Percentiles rank a stretch among this genome's conserved stretches.
Evolutionary conservation across 2,888 invertebrate genomes (phyloP).

Genomic region (Drosophila neonasuta): DNA sequence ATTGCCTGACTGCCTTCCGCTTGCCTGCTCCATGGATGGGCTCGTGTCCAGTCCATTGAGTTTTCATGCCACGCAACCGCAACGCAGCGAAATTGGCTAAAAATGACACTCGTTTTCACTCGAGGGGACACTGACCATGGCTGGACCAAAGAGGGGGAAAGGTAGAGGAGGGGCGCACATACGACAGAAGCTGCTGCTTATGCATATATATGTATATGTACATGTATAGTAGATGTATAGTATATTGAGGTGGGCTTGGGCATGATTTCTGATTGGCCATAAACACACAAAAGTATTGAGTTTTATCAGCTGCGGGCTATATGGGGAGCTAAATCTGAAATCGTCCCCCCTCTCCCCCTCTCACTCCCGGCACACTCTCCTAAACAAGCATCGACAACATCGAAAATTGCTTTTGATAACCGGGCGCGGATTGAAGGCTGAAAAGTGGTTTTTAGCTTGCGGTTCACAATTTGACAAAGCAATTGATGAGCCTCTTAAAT

Average conservation of each 20-base stretch:
- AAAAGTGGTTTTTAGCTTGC: constrained; percentile 71
- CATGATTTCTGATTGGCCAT: constrained; percentile 77
- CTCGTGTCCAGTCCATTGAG: constrained; percentile 76
- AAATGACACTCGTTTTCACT: constrained; percentile 74
- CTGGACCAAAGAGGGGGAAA: neutral
- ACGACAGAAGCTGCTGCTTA: constrained; percentile 57
- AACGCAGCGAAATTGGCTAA: constrained; percentile 73
- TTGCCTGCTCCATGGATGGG: constrained; percentile 55
- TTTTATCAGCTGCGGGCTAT: constrained; percentile 77
- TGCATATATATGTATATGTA: constrained; percentile 50
- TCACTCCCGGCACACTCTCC: neutral
- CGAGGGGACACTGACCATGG: constrained; percentile 27
- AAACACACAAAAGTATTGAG: constrained; percentile 77
- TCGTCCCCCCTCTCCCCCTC: neutral
- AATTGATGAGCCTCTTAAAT: constrained; percentile 70
- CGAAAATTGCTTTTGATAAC: constrained; percentile 73
- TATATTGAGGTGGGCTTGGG: constrained; percentile 68
- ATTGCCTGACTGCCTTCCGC: constrained; percentile 14
- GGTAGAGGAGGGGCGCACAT: neutral
- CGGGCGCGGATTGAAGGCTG: constrained; percentile 65
- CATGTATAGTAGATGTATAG: neutral
- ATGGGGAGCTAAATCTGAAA: constrained; percentile 39
- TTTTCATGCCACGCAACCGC: constrained; percentile 76
- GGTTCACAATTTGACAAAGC: constrained; percentile 72
- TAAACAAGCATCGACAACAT: constrained; percentile 9